Evolutionary conservation across 2,888 invertebrate species (phyloP).

Genomic region (Tenodera sinensis): DNA sequence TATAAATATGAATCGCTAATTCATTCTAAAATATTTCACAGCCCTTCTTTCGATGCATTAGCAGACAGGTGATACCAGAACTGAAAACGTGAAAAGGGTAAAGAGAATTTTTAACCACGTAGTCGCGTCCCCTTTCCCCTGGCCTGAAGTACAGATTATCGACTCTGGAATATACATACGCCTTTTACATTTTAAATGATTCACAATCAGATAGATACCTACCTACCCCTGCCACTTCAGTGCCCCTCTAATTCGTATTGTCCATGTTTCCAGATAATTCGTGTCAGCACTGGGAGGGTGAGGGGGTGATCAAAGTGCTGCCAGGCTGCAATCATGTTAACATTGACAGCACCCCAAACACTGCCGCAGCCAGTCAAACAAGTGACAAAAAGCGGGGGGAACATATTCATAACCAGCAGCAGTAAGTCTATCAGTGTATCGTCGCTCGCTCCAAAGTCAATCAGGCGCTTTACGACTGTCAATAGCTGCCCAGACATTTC

Average conservation of each 20-base stretch:
- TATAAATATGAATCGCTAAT: background rate
- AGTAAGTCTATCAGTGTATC: background rate
- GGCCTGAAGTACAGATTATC: background rate
- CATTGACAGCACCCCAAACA: background rate
- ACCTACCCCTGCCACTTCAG: background rate
- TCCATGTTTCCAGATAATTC: slow-evolving; percentile 16
- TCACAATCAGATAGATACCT: slow-evolving; percentile 11
- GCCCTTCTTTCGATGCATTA: background rate
- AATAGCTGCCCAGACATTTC: background rate
- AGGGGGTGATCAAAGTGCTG: background rate
- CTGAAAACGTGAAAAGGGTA: background rate
- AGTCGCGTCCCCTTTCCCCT: background rate
- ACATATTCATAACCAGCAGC: background rate
- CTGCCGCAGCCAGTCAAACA: background rate
- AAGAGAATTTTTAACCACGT: slow-evolving; percentile 2
- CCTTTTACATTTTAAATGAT: slow-evolving; percentile 16
- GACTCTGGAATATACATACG: background rate
- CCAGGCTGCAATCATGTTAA: slow-evolving; percentile 5
- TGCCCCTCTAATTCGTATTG: slow-evolving; percentile 2
- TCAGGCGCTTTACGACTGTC: background rate
- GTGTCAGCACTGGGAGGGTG: background rate
- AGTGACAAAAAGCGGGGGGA: background rate
- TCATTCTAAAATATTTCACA: background rate
- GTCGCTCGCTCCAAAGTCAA: background rate
- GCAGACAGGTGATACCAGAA: background rate